Evolutionary conservation across 2,113 vertebrate species (phyloP).

Genomic region (Electrona antarctica): DNA sequence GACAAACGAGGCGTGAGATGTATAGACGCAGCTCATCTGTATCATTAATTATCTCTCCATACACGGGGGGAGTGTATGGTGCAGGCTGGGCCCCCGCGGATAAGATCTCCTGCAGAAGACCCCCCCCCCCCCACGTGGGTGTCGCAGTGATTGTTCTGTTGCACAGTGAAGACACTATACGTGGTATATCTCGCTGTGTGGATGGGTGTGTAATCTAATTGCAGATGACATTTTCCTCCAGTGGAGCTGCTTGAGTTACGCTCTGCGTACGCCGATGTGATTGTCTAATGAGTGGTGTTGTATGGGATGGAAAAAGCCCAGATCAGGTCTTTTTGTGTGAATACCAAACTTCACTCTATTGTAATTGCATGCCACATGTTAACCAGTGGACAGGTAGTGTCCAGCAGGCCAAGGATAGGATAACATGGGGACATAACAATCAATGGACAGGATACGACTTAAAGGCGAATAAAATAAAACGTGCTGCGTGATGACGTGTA

Average conservation of each 20-base stretch:
- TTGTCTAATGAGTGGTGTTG: slow-evolving; percentile 44
- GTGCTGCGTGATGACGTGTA: too few relatives aligned
- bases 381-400: background rate
- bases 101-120: background rate
- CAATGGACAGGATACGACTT: slow-evolving; percentile 11
- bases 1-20: slow-evolving; percentile 60
- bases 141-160: background rate
- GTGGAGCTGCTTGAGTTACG: slow-evolving; percentile 44
- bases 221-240: slow-evolving; percentile 56
- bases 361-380: slow-evolving; percentile 14
- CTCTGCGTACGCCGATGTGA: slow-evolving; percentile 25
- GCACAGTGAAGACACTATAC: background rate
- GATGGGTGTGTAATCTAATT: slow-evolving; percentile 31
- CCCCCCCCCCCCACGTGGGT: background rate
- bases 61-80: slow-evolving; percentile 24
- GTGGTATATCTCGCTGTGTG: slow-evolving; percentile 16
- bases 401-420: background rate
- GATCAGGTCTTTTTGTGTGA: slow-evolving; percentile 18
- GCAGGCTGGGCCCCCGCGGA: background rate
- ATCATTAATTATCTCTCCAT: slow-evolving; percentile 51
- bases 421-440: slow-evolving; percentile 11
- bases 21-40: slow-evolving; percentile 36
- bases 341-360: slow-evolving; percentile 23
- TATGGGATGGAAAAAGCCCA: slow-evolving; percentile 42
- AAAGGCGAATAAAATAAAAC: too few relatives aligned